phyloP scores from a whole-genome alignment of 2,888 invertebrate species.

The Tillus elongatus region DNA sequence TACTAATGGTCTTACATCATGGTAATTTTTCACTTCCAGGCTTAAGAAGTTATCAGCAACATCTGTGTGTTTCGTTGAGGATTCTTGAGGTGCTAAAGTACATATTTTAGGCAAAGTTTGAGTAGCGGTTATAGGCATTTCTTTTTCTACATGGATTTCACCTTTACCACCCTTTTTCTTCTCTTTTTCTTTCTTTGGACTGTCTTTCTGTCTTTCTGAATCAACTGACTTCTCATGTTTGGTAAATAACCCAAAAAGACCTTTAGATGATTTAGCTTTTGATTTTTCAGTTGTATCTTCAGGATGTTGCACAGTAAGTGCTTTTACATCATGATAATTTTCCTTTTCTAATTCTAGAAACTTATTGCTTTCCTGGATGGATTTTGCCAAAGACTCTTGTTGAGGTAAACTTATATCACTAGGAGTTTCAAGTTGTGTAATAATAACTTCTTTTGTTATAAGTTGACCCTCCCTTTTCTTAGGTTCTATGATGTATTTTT shows the following conservation, averaged over 20 bases:
- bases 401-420: no score
- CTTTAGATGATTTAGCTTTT: constrained; percentile 5
- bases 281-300: background rate
- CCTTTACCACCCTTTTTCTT: no score
- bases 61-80: no score
- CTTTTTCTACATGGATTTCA: no score
- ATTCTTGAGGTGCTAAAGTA: no score
- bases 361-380: constrained; percentile 2
- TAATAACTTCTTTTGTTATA: constrained; percentile 3
- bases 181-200: constrained; percentile 6
- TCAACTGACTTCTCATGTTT: background rate
- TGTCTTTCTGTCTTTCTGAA: background rate
- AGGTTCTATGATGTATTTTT: no score
- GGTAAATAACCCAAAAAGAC: background rate
- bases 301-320: constrained; percentile 4
- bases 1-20: constrained; percentile 21
- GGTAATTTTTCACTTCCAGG: constrained; percentile 25
- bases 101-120: no score
- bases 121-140: no score
- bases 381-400: no score
- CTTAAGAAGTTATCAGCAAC: constrained; percentile 4
- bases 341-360: constrained; percentile 11
- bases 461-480: no score
- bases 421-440: no score
- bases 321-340: constrained; percentile 22